phyloP scores from a whole-genome alignment of 2,888 invertebrate genomes.

The Drosophila nigricruria region DNA sequence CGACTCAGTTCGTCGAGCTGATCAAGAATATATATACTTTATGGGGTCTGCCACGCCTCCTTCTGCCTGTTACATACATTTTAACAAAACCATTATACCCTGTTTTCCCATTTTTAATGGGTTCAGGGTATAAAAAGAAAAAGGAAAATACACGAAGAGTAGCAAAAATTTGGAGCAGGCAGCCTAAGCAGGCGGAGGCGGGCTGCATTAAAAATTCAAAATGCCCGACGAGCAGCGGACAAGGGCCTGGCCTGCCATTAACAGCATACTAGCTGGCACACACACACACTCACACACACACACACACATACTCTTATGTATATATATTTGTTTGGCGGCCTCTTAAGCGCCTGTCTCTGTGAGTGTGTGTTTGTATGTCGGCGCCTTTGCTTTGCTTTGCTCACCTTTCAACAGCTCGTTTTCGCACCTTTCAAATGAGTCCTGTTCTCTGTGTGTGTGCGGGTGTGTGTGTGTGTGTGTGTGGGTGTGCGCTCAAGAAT shows the following conservation, averaged over 20 bases:
- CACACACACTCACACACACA: slow-evolving; percentile 15
- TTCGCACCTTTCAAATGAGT: slow-evolving; percentile 62
- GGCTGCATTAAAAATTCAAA: slow-evolving; percentile 78
- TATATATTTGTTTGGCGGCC: slow-evolving; percentile 49
- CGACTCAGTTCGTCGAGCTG: no score
- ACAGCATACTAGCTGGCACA: slow-evolving; percentile 60
- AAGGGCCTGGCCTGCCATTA: slow-evolving; percentile 72
- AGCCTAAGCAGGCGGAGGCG: slow-evolving; percentile 57
- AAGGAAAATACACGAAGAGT: slow-evolving; percentile 25
- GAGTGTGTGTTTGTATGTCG: slow-evolving; percentile 38
- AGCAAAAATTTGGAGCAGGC: slow-evolving; percentile 53
- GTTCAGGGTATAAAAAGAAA: no score
- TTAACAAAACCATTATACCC: no score
- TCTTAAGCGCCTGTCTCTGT: slow-evolving; percentile 49
- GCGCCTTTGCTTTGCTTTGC: slow-evolving; percentile 65
- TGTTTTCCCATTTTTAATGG: no score
- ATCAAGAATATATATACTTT: no score
- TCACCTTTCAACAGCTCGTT: slow-evolving; percentile 68
- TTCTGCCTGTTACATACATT: no score
- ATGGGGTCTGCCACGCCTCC: no score
- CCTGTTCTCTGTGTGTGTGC: slow-evolving; percentile 16
- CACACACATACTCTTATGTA: slow-evolving; percentile 11
- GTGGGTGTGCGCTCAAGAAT: slow-evolving; percentile 53
- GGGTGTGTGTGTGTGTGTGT: slow-evolving; percentile 5
- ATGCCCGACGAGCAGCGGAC: slow-evolving; percentile 73